Evolutionary conservation across 2,888 invertebrate species (phyloP), one percentile per base, ranked within the genome.

Genomic region (Carcina quercana): DNA sequence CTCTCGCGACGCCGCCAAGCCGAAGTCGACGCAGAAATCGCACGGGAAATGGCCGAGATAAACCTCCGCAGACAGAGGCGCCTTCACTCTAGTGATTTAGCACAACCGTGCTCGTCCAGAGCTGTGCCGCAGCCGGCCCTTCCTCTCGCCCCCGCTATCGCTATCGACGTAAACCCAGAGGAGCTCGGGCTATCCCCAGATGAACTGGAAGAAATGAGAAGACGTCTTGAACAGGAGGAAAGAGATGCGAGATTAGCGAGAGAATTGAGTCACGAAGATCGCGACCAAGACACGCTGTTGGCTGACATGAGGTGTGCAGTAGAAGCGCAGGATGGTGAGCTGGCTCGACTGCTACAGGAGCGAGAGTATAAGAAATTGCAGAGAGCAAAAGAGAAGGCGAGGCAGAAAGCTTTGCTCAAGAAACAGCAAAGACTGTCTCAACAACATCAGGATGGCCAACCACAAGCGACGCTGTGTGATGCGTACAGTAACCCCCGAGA

Each of bases 231-330:
- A 33, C 83, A 82, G 42, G 83, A 83, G 44, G 83, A 83, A 38
- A 61, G 53, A 43, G 83, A 83, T 49, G 83, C 82, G 0, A 53
- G 68, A 32, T 43, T 83, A 7, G 83, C 83, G 1, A 56, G 76
- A 29, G 69, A 82, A 41, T 36, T 83, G 13, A 80, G 78, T 34
- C 66, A 71, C 37, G 65, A 72, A 37, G 68, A 54, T n/a, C 69
- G 72, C 28, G 74, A 62, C 20, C 65, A 66, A 29, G 83, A 80
- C 44, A 64, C 64, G 5, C 42, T 83, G 7, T 39, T 82, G 13
- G 71, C 80, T 5, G 83, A 83, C 34, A 82, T 83, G 83, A 68
- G 67, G 37, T 80, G 69, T 53, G 83, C 83, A 2, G 83, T 83
- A 3, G 83, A 83, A 43, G 83, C 78, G n/a, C 83, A 83, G 31